Evolutionary conservation across 2,797 vertebrate species (phyloP).

Genomic region (Lagocephalus sceleratus): DNA sequence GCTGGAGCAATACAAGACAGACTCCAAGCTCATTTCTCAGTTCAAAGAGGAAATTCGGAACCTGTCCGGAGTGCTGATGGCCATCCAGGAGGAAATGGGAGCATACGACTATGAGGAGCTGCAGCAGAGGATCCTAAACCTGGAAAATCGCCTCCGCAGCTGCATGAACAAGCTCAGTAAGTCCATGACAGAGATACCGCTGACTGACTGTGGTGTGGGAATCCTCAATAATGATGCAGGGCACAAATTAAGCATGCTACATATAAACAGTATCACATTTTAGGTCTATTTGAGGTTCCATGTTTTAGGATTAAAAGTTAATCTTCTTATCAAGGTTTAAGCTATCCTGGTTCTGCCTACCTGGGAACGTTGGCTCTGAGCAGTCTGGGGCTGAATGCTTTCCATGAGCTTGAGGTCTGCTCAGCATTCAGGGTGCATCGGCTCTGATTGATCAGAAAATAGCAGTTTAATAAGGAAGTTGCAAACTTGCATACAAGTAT

Average conservation of each 20-base stretch:
- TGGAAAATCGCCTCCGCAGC: conserved; percentile 90
- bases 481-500: conserved; percentile 29
- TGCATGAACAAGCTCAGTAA: conserved; percentile 99
- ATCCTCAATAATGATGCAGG: no score
- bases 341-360: conserved; percentile 25
- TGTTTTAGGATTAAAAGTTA: not conserved
- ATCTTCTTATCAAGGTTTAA: conserved; percentile 11
- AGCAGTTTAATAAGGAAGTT: conserved; percentile 32
- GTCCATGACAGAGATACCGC: conserved; percentile 46
- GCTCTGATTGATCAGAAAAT: conserved; percentile 45
- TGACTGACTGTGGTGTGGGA: no score
- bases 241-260: no score
- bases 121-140: conserved; percentile 86
- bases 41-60: conserved; percentile 98
- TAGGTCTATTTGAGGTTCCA: no score
- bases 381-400: conserved; percentile 12
- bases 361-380: conserved; percentile 27
- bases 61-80: conserved; percentile 86
- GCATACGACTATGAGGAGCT: conserved; percentile 96
- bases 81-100: conserved; percentile 95
- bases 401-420: conserved; percentile 32
- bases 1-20: conserved; percentile 97
- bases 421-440: conserved; percentile 15
- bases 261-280: no score
- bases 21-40: conserved; percentile 90